A percentile compares a stretch with the other conserved stretches of the same genome.
Evolutionary conservation across 2,888 invertebrate genomes (phyloP).

Genomic region (Rapana venosa): DNA sequence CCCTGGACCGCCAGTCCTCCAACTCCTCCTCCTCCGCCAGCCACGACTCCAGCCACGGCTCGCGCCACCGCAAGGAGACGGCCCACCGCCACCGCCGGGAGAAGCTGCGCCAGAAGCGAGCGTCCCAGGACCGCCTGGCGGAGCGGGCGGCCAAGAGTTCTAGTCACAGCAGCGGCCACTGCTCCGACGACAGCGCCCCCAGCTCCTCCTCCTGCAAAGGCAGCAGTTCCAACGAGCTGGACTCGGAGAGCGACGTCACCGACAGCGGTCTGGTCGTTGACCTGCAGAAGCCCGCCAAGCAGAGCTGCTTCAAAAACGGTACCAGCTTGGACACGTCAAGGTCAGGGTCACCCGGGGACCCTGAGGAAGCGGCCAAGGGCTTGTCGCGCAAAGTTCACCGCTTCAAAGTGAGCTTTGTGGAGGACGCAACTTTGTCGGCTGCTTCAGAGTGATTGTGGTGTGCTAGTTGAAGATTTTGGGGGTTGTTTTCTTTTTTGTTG

Average conservation of each 20-base stretch:
- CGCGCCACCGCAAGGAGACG: not conserved
- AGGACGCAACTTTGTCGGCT: constrained; percentile 36
- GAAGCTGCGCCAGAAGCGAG: constrained; percentile 28
- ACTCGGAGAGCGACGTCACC: constrained; percentile 42
- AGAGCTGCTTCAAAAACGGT: constrained; percentile 21
- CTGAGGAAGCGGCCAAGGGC: not conserved
- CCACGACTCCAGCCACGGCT: not conserved
- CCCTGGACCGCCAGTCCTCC: constrained; percentile 22
- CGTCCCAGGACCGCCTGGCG: constrained; percentile 24
- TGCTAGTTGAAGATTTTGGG: not conserved
- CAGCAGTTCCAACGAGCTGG: constrained; percentile 38
- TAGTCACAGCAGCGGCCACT: constrained; percentile 42
- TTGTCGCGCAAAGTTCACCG: constrained; percentile 45
- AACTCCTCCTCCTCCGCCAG: constrained; percentile 32
- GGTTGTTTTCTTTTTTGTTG: not conserved
- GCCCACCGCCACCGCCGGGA: constrained; percentile 15
- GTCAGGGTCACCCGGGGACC: not conserved
- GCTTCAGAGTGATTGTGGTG: constrained; percentile 6
- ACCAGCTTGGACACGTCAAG: not conserved
- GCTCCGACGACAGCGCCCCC: constrained; percentile 40
- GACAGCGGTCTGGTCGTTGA: constrained; percentile 43
- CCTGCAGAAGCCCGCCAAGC: not conserved
- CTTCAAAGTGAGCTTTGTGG: constrained; percentile 50
- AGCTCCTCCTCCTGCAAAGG: constrained; percentile 32
- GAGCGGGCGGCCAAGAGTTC: constrained; percentile 24